A percentile compares a stretch with the other conserved stretches of the same genome.
These are phyloP conservation scores for Tetramorium bicarinatum DNA, from an alignment of 2,888 invertebrate genomes.

Conservation along the genomic window DNA sequence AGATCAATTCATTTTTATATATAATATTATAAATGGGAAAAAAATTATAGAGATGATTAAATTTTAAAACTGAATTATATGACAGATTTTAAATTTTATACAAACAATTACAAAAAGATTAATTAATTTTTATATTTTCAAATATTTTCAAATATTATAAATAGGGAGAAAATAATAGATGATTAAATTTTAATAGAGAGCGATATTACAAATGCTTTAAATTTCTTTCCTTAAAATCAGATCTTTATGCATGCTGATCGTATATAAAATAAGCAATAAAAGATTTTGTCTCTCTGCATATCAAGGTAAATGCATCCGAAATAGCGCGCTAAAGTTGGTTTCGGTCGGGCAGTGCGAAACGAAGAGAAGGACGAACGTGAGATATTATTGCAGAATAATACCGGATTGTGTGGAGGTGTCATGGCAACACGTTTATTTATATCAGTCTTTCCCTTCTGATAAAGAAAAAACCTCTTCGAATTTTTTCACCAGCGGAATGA, in stretches of 20 bases:
- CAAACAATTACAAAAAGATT: neutral
- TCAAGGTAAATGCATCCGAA: constrained; percentile 26
- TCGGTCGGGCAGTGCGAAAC: neutral
- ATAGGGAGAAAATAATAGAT: neutral
- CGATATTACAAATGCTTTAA: too few relatives aligned
- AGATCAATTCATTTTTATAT: neutral
- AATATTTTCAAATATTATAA: neutral
- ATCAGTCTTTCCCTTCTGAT: constrained; percentile 6
- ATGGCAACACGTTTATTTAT: constrained; percentile 28
- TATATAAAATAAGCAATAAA: constrained; percentile 18
- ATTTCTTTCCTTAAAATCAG: neutral
- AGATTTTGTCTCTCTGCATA: neutral
- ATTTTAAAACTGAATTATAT: neutral
- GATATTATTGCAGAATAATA: constrained; percentile 29
- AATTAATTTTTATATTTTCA: neutral
- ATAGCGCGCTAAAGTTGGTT: constrained; percentile 33
- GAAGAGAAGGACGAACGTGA: constrained; percentile 27
- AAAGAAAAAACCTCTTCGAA: neutral
- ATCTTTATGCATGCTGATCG: neutral
- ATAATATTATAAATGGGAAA: neutral
- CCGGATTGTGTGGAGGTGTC: constrained; percentile 8
- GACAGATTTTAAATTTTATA: neutral
- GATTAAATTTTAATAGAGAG: constrained; percentile 9
- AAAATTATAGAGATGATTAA: neutral
- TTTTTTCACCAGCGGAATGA: neutral